Base-by-base conservation (phyloP, 35 echinoderm and acorn worm species). In the Holothuria glaberrima region DNA sequence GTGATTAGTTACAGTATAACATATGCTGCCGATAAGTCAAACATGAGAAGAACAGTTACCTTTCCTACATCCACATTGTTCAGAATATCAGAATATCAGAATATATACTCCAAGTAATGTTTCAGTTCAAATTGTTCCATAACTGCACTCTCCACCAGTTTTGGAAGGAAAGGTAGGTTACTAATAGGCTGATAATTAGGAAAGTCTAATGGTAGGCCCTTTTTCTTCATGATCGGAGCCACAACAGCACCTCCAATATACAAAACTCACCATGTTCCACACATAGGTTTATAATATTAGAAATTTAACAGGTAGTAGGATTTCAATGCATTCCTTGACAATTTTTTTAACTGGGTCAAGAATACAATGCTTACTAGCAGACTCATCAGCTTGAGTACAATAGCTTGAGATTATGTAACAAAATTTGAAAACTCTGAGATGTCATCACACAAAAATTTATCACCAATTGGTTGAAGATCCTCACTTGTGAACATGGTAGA, bases 211-310 rank as follows among this genome's bases (percentile, higher is more conserved):
- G 1, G 34, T 4, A 78, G 32, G 2, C 74, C 33, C 6, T 78
- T 10, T 38, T 78, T 78, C 32, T 48, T 78, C 24, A 78, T 9
- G 14, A 78, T 78, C 4, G 74, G 45, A 45, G 35, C 24, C 12
- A 78, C 74, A 78, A 78, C 74, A 36, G 74, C 74, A 78, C 34
- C 74, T 78, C 74, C 74, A 78, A 45, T 30, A 78, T 7, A 35
- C 74, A 20, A 36, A 78, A 78, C 18, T 19, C 45, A 22, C 74
- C 74, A 38, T 32, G 18, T 52, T 78, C 74, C 74, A 78, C 35
- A 41, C 36, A 41, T 7, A 41, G 36, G 36, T 41, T 41, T 4
- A 41, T 7, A 7, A 41, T 41, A 6, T 78, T 78, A 3, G 74
- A 35, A 14, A 78, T n/a, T n/a, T 78, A 9, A 78, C 16, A 38